Evolutionary conservation across 2,113 vertebrate species (phyloP).

Genomic region (human (Homo sapiens)): GRCh38 chrX:41795501-41796000

Average conservation of each 20-base stretch:
- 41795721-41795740: conserved; percentile 10
- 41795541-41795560: too few species aligned
- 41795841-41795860: not conserved
- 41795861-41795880: conserved; percentile 9
- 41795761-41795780: not conserved
- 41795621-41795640: too few species aligned
- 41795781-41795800: not conserved
- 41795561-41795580: too few species aligned
- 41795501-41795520: too few species aligned
- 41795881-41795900: conserved; percentile 41
- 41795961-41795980: not conserved
- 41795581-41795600: too few species aligned
- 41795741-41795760: not conserved
- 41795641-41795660: too few species aligned
- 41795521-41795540: too few species aligned
- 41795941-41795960: conserved; percentile 13
- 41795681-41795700: too few species aligned
- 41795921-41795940: conserved; percentile 17
- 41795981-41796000: not conserved
- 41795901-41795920: conserved; percentile 33
- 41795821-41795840: conserved; percentile 14
- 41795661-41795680: too few species aligned
- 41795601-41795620: too few species aligned
- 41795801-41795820: not conserved
- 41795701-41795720: not conserved